Evolutionary conservation across 2,797 vertebrate genomes (phyloP).

Genomic region (Bufotes viridis): DNA sequence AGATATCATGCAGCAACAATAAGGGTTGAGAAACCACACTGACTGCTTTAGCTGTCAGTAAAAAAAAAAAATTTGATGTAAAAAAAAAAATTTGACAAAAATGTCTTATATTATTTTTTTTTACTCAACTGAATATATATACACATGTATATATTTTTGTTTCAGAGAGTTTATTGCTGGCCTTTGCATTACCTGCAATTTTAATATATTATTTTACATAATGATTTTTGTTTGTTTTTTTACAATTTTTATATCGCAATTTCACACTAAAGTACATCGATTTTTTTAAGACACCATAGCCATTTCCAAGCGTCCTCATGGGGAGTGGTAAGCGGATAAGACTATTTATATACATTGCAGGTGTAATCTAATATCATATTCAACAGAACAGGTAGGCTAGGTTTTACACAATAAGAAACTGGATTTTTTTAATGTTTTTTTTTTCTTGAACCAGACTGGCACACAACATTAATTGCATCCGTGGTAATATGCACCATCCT

Average conservation of each 20-base stretch:
- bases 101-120: constrained; percentile 64
- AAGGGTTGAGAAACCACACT: constrained; percentile 75
- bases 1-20: constrained; percentile 77
- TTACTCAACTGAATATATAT: constrained; percentile 71
- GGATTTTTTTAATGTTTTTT: constrained; percentile 71
- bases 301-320: constrained; percentile 70
- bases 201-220: constrained; percentile 68
- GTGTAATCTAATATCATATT: constrained; percentile 83
- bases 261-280: constrained; percentile 7
- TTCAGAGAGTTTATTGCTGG: constrained; percentile 70
- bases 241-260: constrained; percentile 31
- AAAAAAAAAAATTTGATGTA: constrained; percentile 72
- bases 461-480: constrained; percentile 95
- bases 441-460: constrained; percentile 85
- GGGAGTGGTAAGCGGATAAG: constrained; percentile 65
- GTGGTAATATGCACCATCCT: constrained; percentile 91
- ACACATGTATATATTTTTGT: constrained; percentile 56
- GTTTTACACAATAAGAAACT: constrained; percentile 78
- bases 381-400: constrained; percentile 82
- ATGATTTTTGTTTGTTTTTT: constrained; percentile 10
- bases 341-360: constrained; percentile 70
- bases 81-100: constrained; percentile 65
- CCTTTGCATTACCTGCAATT: constrained; percentile 72
- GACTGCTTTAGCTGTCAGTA: constrained; percentile 75
- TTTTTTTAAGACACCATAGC: constrained; percentile 62